These are phyloP conservation scores for Oophaga sylvatica DNA, from an alignment of 2,797 vertebrate species.

Conservation along the genomic window DNA sequence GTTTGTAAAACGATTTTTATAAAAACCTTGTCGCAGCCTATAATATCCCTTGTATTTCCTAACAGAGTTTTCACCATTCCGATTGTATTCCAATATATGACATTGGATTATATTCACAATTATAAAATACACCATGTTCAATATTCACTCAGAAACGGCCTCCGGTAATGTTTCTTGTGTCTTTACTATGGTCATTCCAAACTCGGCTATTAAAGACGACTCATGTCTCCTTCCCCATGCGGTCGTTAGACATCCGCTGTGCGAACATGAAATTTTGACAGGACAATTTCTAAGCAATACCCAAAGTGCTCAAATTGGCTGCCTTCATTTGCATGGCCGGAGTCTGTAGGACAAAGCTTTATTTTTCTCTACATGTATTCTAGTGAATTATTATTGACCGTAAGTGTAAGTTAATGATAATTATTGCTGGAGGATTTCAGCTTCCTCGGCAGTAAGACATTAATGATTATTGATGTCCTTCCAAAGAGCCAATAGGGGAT, in stretches of 20 bases:
- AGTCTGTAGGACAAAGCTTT: conserved; percentile 41
- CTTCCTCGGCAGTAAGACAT: conserved; percentile 60
- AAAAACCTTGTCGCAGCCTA: too few species aligned
- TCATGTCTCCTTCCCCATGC: conserved; percentile 12
- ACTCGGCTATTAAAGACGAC: conserved; percentile 12
- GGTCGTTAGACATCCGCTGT: conserved; percentile 16
- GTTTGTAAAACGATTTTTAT: too few species aligned
- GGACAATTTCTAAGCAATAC: conserved; percentile 48
- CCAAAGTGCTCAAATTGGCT: conserved; percentile 39
- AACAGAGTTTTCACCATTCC: neutral
- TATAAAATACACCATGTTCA: neutral
- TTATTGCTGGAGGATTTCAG: conserved; percentile 64
- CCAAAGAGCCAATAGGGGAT: conserved; percentile 62
- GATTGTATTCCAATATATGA: neutral
- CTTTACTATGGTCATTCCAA: neutral
- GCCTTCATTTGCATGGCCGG: conserved; percentile 59
- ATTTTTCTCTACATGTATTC: conserved; percentile 57
- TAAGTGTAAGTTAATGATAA: conserved; percentile 64
- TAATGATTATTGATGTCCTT: conserved; percentile 63
- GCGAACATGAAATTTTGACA: conserved; percentile 52
- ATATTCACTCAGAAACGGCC: neutral
- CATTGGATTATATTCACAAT: neutral
- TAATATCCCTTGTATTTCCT: neutral
- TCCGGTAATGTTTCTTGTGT: neutral
- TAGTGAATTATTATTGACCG: conserved; percentile 62